Evolutionary conservation across 2,113 vertebrate species (phyloP).

Genomic region (Atlantisia rogersi): DNA sequence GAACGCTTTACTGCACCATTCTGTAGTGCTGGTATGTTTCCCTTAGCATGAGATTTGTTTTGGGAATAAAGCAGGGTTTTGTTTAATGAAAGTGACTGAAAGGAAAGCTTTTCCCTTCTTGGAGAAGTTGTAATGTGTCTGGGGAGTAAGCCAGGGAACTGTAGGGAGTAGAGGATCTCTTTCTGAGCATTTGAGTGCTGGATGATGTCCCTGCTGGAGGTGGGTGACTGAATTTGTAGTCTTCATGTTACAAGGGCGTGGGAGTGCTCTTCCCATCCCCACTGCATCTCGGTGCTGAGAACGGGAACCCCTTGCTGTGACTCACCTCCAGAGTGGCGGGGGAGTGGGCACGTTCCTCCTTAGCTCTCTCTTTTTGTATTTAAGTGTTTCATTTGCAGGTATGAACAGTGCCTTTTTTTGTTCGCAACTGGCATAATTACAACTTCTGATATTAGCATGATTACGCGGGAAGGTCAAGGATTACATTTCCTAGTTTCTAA

Average conservation of each 20-base stretch:
- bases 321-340: not conserved
- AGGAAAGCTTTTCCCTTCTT: not conserved
- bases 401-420: not conserved
- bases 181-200: not conserved
- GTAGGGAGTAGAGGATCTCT: not conserved
- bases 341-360: not conserved
- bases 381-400: not conserved
- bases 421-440: not conserved
- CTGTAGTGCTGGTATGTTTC: not conserved
- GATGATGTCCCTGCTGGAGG: not conserved
- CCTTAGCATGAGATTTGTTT: not conserved
- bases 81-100: not conserved
- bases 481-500: not conserved
- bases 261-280: not conserved
- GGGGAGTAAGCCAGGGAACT: not conserved
- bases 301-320: not conserved
- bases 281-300: not conserved
- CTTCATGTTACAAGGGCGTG: not conserved
- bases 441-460: slow-evolving; percentile 19
- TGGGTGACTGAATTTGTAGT: not conserved
- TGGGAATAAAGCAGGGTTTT: not conserved
- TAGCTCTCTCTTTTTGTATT: not conserved
- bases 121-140: not conserved
- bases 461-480: slow-evolving; percentile 55
- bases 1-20: not conserved